Evolutionary conservation across 1,140 invertebrate genomes (phyloP), one percentile per base, ranked within the genome.

Genomic region (Berghia stephanieae): DNA sequence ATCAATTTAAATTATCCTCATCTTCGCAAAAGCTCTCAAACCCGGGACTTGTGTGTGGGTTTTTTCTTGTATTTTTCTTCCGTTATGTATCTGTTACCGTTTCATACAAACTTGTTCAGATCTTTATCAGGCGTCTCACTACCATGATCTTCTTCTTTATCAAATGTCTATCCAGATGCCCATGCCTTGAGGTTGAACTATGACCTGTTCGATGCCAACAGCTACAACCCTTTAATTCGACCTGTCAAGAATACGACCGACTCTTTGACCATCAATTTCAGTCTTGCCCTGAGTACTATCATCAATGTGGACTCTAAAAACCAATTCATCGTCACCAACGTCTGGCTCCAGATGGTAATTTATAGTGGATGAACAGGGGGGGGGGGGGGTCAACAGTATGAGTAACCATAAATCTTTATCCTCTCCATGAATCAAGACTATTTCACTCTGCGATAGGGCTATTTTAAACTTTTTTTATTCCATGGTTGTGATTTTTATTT

Each of bases 221-320:
- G 96, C 78, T 99, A 99, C 92, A 99, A 99, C 91, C 98, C 98
- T 88, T 93, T 99, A 67, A 99, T 99, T 88, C 93, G 98, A 85
- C 98, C 98, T 52, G 98, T 99, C 78, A 94, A 96, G 90, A 97
- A 98, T 89, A 97, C 98, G 93, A 98, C 95, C 81, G 95, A 98
- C 90, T 98, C 96, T 88, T 95, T 99, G 77, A 94, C 96, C 90
- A 96, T 99, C 78, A 92, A 94, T 86, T 99, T 99, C 90, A 96
- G 96, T 78, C 92, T 99, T 72, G 97, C 97, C 79, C 96, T 99
- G 88, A 96, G 99, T 82, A 96, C 99, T 90, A 93, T 99, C 78
- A 99, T 99, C 90, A 99, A 98, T 90, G 96, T 99, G 91, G 98
- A 99, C 87, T 96, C 98, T 90, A 98, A 98, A 90, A 98, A 98